Evolutionary conservation across 2,797 vertebrate species (phyloP), one percentile per base, ranked within the genome.

Genomic region (Sebastes melanostomus): DNA sequence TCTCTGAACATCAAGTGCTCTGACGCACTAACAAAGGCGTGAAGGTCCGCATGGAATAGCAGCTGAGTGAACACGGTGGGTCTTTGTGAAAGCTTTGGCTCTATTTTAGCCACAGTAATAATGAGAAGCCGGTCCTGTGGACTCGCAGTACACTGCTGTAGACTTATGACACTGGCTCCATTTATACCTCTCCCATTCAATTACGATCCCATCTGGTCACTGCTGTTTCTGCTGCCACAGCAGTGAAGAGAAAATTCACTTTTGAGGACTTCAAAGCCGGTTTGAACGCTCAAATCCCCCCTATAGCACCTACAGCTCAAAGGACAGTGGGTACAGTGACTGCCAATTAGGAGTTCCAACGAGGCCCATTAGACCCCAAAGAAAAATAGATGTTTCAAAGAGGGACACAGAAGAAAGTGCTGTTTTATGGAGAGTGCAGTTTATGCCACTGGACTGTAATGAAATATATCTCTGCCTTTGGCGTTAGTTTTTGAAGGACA

Each of bases 321-420:
- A 97, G 96, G 94, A 93, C 91, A 81, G 80, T 74, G 88, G 89
- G 81, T 93, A 93, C 93, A 95, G 89, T 94, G 93, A 95, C 96
- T 96, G 93, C 95, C 96, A 97, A 97, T 97, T 97, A 97, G 92
- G 94, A 95, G 88, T 93, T 96, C 94, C 95, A 95, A 96, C 90
- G 88, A 95, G 95, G 94, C 90, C 91, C 95, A 96, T 97, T 95
- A 96, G 90, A 91, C 95, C 88, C 89, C 93, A 95, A 90, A 95
- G 93, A 97, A 92, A 96, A 92, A 89, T 85, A 74, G 80, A 90
- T 54, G 70, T 91, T 93, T 93, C 91, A 92, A 92, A 91, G 77
- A 78, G 65, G 32, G 71, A 86, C 77, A 56, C 62, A 84, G 77
- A 91, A 90, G 88, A 92, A 93, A 93, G 91, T 84, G 65, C 72